phyloP scores from a whole-genome alignment of 2,113 vertebrate genomes.

The Bagarius yarrelli region DNA sequence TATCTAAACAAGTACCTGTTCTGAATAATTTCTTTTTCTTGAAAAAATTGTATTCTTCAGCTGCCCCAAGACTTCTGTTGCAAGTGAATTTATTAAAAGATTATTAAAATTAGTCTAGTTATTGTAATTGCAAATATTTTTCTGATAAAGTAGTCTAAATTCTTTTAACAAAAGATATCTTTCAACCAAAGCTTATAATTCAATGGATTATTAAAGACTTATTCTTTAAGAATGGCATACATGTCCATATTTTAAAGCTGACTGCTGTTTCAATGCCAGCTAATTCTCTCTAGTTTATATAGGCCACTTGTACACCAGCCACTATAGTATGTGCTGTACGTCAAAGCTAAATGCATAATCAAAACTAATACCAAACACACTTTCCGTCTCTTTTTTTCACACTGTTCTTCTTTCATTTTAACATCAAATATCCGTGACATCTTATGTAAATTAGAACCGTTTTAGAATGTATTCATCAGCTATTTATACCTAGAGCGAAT shows the following conservation, averaged over 20 bases:
- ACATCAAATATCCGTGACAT: conserved; percentile 62
- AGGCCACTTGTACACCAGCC: conserved; percentile 48
- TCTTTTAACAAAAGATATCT: background rate
- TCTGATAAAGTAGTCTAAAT: background rate
- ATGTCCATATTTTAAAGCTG: conserved; percentile 28
- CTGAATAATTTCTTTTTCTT: background rate
- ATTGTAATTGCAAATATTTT: too few relatives aligned
- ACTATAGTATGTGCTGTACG: conserved; percentile 48
- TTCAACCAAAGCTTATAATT: background rate
- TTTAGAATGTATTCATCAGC: conserved; percentile 63
- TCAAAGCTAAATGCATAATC: conserved; percentile 51
- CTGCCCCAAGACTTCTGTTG: background rate
- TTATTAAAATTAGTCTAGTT: too few relatives aligned
- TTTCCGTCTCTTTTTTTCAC: conserved; percentile 48
- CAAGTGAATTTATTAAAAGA: background rate
- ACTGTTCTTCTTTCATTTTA: conserved; percentile 35
- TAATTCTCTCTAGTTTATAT: conserved; percentile 58
- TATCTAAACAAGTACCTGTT: background rate
- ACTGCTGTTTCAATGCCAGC: conserved; percentile 26
- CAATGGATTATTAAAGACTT: background rate
- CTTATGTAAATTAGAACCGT: conserved; percentile 62
- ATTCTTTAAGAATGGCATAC: background rate
- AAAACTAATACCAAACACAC: conserved; percentile 51
- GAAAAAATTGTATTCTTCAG: background rate
- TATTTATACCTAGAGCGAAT: conserved; percentile 59